These are phyloP conservation scores for Lamprotornis superbus DNA, from an alignment of 2,113 vertebrate species.

Conservation along the genomic window DNA sequence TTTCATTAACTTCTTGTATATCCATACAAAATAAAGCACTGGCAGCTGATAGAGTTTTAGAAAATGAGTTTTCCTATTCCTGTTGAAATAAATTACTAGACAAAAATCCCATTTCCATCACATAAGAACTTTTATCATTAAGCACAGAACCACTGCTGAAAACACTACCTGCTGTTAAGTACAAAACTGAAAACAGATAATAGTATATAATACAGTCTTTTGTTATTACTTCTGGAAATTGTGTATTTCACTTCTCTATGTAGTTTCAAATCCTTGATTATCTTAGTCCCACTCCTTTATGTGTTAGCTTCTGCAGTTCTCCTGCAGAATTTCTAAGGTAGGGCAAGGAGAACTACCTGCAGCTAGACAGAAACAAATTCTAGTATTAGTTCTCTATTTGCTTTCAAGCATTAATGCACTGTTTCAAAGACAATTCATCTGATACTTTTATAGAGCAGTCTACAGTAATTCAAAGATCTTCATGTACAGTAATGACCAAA, in stretches of 20 bases:
- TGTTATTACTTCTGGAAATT: background rate
- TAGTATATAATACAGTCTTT: background rate
- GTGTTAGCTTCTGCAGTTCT: background rate
- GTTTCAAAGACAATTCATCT: background rate
- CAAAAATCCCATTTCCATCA: background rate
- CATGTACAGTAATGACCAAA: background rate
- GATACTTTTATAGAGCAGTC: background rate
- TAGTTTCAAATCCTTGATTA: background rate
- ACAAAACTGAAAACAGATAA: background rate
- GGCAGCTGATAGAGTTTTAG: background rate
- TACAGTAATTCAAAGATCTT: background rate
- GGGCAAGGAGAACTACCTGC: background rate
- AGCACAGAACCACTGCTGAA: background rate
- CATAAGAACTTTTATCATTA: background rate
- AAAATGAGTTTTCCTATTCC: background rate
- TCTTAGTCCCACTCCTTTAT: background rate
- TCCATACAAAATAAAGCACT: background rate
- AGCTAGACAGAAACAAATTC: background rate
- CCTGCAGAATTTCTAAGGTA: background rate
- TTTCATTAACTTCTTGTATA: background rate
- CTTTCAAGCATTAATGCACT: background rate
- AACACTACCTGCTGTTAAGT: background rate
- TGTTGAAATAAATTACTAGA: background rate
- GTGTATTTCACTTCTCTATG: background rate
- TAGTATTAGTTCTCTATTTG: background rate